Evolutionary conservation across 92 coral and sea anemone species (phyloP), one percentile per base, ranked within the genome.

Genomic region (Bergia sp.): DNA sequence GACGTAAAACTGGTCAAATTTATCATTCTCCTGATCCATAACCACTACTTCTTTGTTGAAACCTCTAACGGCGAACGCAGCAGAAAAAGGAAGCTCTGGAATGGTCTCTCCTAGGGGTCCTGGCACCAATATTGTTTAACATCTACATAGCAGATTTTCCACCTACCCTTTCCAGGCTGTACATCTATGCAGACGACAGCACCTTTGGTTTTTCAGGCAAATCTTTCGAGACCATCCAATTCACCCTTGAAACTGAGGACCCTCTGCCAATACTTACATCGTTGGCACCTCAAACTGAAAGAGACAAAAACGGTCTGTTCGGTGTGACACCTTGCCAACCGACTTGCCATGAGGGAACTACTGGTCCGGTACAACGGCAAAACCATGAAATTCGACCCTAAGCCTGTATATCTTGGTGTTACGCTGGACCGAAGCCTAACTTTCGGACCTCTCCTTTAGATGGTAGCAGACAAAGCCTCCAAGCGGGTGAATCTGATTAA

Each of bases 51-150:
- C 57, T 89, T 12, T 77, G 89, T 89, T 37, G 88, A n/a, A 49
- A 89, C 91, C 40, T 89, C 91, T 11, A 47, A 39, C 76, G 91
- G 91, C n/a, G 83, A 82, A 37, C 91, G 89, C 0, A 89, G 88
- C 76, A 77, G 90, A 42, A 87, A 87, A 12, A 66, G 76, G 37
- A 6, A 76, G 76, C 84, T 76, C 49, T 73, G 74, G 40, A 58
- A 82, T 20, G 75, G 87, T 1, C 77, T 58, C 18, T 47, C 87
- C 15, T 77, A n/a, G 75, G 75, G 44, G 44, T 82, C 23, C 87
- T 82, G 37, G 77, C 87, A 15, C 85, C 89, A 12, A 88, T 79
- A n/a, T 43, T 80, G 29, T 88, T 88, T 67, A 88, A 88, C 57
- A 80, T 88, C n/a, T 88, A 80, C 78, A 61, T 39, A 47, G 90